A percentile compares a stretch with the other conserved stretches of the same genome.
Evolutionary conservation across 2,113 vertebrate genomes (phyloP).

Genomic region (Sapayoa aenigma): DNA sequence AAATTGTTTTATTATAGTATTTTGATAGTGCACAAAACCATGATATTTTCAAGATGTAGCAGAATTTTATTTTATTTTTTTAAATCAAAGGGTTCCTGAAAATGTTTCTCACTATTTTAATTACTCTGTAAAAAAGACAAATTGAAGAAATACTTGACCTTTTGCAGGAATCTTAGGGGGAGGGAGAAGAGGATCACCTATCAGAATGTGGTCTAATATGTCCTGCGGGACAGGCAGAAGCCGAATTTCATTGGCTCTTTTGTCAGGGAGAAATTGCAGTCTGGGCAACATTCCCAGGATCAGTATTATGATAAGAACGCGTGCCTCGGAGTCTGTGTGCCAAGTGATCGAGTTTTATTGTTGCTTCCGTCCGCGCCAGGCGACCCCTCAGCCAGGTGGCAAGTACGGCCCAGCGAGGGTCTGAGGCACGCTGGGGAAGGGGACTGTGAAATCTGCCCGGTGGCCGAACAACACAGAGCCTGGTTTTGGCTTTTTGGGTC

Average conservation of each 20-base stretch:
- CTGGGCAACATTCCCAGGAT: conserved; percentile 42
- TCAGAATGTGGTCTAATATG: neutral
- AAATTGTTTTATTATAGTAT: neutral
- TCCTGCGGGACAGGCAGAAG: neutral
- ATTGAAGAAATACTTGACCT: neutral
- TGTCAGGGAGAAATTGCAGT: conserved; percentile 26
- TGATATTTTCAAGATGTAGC: neutral
- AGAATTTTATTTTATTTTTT: neutral
- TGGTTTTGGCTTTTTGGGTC: neutral
- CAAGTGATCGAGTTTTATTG: neutral
- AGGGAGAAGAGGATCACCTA: neutral
- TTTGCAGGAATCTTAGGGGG: neutral
- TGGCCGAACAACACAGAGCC: neutral
- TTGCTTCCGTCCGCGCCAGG: neutral
- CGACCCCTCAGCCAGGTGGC: neutral
- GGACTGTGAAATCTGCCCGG: neutral
- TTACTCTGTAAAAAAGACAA: neutral
- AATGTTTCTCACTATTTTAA: neutral
- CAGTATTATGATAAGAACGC: neutral
- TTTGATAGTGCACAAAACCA: neutral
- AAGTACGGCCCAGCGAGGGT: neutral
- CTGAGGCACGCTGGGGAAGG: neutral
- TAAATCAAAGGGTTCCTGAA: neutral
- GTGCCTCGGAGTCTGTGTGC: neutral
- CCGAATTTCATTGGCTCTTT: neutral